Percentiles rank a stretch among this genome's conserved stretches.
Evolutionary conservation across 1,140 invertebrate species (phyloP).

Genomic region (Caenorhabditis inopinata): DNA sequence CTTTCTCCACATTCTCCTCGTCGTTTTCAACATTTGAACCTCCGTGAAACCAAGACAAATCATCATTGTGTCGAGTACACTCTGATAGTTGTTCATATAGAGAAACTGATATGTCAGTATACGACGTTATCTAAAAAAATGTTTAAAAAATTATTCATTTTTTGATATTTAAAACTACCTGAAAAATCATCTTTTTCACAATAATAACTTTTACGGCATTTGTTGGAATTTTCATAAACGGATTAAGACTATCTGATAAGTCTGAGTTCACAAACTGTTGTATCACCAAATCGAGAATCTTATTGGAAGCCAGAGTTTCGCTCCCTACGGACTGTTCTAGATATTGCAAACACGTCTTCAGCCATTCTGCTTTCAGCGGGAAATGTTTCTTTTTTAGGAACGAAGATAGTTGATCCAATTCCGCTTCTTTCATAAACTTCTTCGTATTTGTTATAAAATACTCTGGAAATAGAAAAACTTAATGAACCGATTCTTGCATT

Average conservation of each 20-base stretch:
- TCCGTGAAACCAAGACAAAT: slow-evolving; percentile 12
- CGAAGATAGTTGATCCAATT: not conserved
- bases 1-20: not conserved
- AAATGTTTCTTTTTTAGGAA: not conserved
- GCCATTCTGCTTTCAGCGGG: not conserved
- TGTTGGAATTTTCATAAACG: not conserved
- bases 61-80: slow-evolving; percentile 4
- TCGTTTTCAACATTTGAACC: not conserved
- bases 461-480: no score
- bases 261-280: not conserved
- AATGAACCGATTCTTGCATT: no score
- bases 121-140: not conserved
- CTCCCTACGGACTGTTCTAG: not conserved
- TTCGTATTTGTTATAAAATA: no score
- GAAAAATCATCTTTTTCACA: not conserved
- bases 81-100: slow-evolving; percentile 2
- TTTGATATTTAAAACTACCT: not conserved
- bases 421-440: not conserved
- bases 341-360: not conserved
- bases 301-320: no score
- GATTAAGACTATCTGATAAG: not conserved
- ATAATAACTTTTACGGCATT: not conserved
- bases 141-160: not conserved
- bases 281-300: not conserved
- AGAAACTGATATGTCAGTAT: not conserved